Conservation (phyloP, 2,888 invertebrate genomes). For the Pristionchus fissidentatus region DNA sequence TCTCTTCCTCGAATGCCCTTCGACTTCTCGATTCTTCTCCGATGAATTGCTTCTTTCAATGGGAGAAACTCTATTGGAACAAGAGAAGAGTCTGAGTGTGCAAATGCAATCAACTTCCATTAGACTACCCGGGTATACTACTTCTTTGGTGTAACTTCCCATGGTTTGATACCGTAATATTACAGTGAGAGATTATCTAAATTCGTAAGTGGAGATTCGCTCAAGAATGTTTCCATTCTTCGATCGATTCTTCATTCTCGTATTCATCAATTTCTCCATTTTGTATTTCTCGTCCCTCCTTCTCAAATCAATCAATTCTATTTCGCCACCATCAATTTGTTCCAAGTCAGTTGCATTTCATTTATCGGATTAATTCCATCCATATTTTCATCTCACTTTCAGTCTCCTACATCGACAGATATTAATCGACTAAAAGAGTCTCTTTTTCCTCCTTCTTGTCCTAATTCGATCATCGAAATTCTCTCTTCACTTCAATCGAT, state of each 20-base stretch:
- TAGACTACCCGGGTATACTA: constrained; percentile 63
- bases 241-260: constrained; percentile 8
- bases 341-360: neutral
- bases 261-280: neutral
- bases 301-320: neutral
- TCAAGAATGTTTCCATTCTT: neutral
- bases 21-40: constrained; percentile 21
- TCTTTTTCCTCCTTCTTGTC: neutral
- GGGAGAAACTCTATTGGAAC: constrained; percentile 67
- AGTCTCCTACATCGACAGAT: neutral
- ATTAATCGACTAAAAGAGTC: neutral
- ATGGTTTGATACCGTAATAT: neutral
- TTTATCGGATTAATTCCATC: neutral
- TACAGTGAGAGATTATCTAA: neutral
- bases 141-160: neutral
- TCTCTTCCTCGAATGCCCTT: neutral
- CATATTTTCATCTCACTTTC: neutral
- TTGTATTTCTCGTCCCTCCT: constrained; percentile 9
- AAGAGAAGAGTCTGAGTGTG: constrained; percentile 67
- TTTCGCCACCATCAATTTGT: neutral
- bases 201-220: neutral
- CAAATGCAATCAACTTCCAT: constrained; percentile 67
- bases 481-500: constrained; percentile 8
- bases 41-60: constrained; percentile 60
- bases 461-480: neutral